Base-by-base conservation (phyloP, 2,797 vertebrate genomes). In the Vireo griseus region DNA sequence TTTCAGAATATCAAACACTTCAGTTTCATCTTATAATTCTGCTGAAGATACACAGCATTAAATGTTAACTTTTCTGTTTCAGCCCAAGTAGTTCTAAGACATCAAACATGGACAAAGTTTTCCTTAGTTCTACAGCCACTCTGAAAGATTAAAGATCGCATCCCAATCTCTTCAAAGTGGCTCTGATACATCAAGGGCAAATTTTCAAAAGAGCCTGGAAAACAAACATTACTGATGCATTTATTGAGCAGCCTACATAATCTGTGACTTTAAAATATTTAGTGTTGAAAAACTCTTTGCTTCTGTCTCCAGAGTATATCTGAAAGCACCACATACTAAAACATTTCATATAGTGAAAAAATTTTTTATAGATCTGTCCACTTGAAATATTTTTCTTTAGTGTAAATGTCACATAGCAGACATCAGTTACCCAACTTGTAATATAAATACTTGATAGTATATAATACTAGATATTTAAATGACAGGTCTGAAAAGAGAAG, bases 201-300 rank as follows among this genome's bases (percentile, higher is more conserved):
- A 16, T 71, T 81, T 40, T 92, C 52, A 88, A 84, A 91, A 57
- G 65, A 87, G 20, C 62, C 18, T 51, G 47, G 83, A 82, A 95
- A 92, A 94, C 47, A 95, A 94, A 93, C 54, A 82, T 66, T 73
- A 75, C 57, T 71, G 87, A 63, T 13, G 52, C 22, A 82, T 91
- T 79, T 89, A 87, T 10, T 59, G 78, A 96, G 88, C 13, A 88
- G 54, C 55, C 91, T 78, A 50, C n/a, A 86, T 62, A 75, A 92
- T 82, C 61, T 88, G 68, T 62, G 54, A 74, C 89, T 95, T 93
- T 75, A 88, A 93, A 95, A 94, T 73, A 96, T 79, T 91, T 76
- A 74, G 55, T 58, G 84, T 40, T 74, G 58, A 80, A 84, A 94
- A 92, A 19, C 68, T 21, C 40, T 51, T 88, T 20, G 17, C 29